Percentiles rank a stretch among this genome's conserved stretches.
These are phyloP conservation scores for Orchestes rusci DNA, from an alignment of 2,888 invertebrate species.

Conservation along the genomic window DNA sequence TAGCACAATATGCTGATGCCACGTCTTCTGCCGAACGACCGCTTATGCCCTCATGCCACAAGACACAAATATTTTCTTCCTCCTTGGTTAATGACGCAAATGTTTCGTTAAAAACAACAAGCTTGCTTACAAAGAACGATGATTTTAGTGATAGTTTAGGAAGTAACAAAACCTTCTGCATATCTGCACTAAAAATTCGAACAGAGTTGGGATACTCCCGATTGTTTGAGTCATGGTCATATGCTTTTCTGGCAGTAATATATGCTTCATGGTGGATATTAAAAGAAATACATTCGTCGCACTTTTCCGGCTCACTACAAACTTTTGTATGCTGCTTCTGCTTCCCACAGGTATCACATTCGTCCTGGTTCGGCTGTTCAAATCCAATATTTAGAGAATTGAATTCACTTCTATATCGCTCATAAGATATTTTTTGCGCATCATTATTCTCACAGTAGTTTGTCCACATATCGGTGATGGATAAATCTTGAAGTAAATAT, in stretches of 20 bases:
- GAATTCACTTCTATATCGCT: not conserved
- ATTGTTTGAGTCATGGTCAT: conserved; percentile 1
- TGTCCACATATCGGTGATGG: conserved; percentile 4
- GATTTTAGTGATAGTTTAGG: conserved; percentile 6
- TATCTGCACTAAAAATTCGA: conserved; percentile 3
- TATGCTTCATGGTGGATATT: not conserved
- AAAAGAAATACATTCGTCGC: not conserved
- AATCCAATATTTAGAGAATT: conserved; percentile 3
- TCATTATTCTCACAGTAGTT: conserved; percentile 4
- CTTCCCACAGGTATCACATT: not conserved
- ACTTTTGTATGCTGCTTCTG: not conserved
- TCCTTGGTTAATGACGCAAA: conserved; percentile 11
- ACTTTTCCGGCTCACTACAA: not conserved
- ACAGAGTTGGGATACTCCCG: conserved; percentile 4
- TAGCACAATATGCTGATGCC: conserved; percentile 12
- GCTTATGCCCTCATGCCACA: conserved; percentile 21
- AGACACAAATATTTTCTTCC: conserved; percentile 16
- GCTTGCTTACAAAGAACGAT: conserved; percentile 7
- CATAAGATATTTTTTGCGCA: conserved; percentile 3
- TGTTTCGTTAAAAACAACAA: conserved; percentile 12
- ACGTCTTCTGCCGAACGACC: conserved; percentile 18
- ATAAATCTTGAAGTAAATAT: conserved; percentile 5
- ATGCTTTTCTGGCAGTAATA: conserved; percentile 3
- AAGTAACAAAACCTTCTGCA: conserved; percentile 8
- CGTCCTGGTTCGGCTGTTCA: conserved; percentile 3